These are phyloP conservation scores for Rhagonycha lutea DNA, from an alignment of 2,888 invertebrate species.

Conservation along the genomic window DNA sequence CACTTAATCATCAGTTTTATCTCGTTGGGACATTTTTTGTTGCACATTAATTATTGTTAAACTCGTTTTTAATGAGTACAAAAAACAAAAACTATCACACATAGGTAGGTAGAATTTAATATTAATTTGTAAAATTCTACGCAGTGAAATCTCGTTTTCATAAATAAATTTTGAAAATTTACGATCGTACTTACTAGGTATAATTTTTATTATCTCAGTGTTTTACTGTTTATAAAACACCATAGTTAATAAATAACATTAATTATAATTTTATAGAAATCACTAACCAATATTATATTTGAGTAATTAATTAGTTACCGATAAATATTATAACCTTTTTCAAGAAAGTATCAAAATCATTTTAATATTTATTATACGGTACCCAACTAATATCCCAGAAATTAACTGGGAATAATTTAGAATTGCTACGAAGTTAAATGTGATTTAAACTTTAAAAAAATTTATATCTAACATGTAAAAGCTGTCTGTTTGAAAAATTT, in stretches of 20 bases:
- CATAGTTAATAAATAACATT: conserved; percentile 5
- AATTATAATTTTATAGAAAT: conserved; percentile 18
- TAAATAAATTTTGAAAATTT: conserved; percentile 3
- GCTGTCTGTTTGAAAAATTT: not conserved
- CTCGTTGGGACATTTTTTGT: conserved; percentile 31
- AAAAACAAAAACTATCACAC: conserved; percentile 10
- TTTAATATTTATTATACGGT: conserved; percentile 1
- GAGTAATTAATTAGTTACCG: conserved; percentile 12
- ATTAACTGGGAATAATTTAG: conserved; percentile 28
- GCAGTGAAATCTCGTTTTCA: conserved; percentile 27
- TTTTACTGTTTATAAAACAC: conserved; percentile 14
- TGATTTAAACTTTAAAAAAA: not conserved
- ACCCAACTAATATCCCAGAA: conserved; percentile 9
- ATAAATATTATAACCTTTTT: conserved; percentile 8
- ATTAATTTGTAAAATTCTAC: conserved; percentile 11
- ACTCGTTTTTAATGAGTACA: conserved; percentile 24
- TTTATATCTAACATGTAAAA: not conserved
- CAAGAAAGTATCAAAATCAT: not conserved
- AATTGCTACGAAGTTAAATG: conserved; percentile 34
- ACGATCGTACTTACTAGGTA: not conserved
- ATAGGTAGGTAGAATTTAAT: conserved; percentile 1
- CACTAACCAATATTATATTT: conserved; percentile 26
- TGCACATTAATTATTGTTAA: conserved; percentile 29
- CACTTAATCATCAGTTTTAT: conserved; percentile 38
- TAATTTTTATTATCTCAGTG: conserved; percentile 16